Evolutionary conservation across 2,797 vertebrate genomes (phyloP), one percentile per base, ranked within the genome.

Genomic region (Peromyscus aztecus): DNA sequence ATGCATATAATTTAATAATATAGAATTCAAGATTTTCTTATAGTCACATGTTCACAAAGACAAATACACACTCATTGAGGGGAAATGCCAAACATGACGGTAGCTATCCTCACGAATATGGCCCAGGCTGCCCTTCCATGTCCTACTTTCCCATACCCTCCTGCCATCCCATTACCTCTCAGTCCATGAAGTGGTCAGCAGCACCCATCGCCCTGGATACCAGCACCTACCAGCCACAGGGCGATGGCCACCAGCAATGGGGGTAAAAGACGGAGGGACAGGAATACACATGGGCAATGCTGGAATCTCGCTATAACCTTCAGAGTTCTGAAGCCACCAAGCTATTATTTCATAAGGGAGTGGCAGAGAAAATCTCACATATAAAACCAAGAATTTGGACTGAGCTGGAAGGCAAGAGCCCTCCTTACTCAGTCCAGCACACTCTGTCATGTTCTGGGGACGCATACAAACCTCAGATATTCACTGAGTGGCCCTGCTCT

Each of bases 261-360:
- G 77, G 24, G 2, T 31, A 49, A 31, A 49, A 16, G 17, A 21
- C 17, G 49, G 21, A 40, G 3, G 19, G 55, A 2, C 0, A 2
- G 49, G 4, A 17, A 3, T 4, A 23, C 4, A 27, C 67, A 19
- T 19, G n/a, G 67, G 16, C 13, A 23, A 1, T 0, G 21, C 8
- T 1, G 0, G 0, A 27, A 12, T 34, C 55, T 7, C 0, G 23
- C 8, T 1, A 27, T 40, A 80, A 14, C 6, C 27, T 91, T 80
- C n/a, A 14, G 37, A 83, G 24, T 73, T 43, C 16, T 27, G 65
- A 89, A 80, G 76, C 9, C 27, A 65, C 27, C 9, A 49, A 24
- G n/a, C 17, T 73, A 12, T 73, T 31, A 24, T 14, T 61, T 52
- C 17, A 57, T 8, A 43, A 93, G 34, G 71, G 88, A 85, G 1